A percentile compares a stretch with the other conserved stretches of the same genome.
phyloP scores from a whole-genome alignment of 1,140 invertebrate genomes.

The Drosophila littoralis region DNA sequence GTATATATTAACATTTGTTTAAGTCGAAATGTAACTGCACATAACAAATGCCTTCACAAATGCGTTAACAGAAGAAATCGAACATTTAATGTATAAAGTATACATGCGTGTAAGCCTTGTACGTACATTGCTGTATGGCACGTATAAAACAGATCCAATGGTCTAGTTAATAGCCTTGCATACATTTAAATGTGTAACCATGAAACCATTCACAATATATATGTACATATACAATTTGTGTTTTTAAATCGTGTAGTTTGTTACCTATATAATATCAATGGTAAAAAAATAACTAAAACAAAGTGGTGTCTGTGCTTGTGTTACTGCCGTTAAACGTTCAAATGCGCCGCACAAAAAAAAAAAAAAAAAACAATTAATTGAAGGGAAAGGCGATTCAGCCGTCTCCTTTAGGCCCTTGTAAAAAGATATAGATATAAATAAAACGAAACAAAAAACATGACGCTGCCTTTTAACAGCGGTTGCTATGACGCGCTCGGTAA shows the following conservation, averaged over 20 bases:
- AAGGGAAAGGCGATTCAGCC: slow-evolving; percentile 61
- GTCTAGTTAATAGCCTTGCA: slow-evolving; percentile 34
- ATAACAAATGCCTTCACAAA: slow-evolving; percentile 75
- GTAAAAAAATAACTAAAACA: slow-evolving; percentile 27
- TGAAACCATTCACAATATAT: slow-evolving; percentile 24
- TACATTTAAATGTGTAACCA: slow-evolving; percentile 33
- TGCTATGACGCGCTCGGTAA: slow-evolving; percentile 41
- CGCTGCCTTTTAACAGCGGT: slow-evolving; percentile 69
- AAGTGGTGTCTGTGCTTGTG: slow-evolving; percentile 12
- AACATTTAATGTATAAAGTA: slow-evolving; percentile 69
- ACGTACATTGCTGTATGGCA: slow-evolving; percentile 5
- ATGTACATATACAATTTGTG: slow-evolving; percentile 53
- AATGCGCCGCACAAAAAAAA: slow-evolving; percentile 38
- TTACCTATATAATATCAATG: slow-evolving; percentile 50
- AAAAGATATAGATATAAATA: slow-evolving; percentile 41
- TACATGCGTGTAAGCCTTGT: slow-evolving; percentile 20
- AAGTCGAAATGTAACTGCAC: slow-evolving; percentile 59
- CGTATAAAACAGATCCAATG: slow-evolving; percentile 32
- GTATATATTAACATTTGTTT: slow-evolving; percentile 41
- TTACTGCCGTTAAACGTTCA: neutral
- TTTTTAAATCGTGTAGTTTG: slow-evolving; percentile 63
- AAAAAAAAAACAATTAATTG: slow-evolving; percentile 46
- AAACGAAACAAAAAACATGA: slow-evolving; percentile 60
- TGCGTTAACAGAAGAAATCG: slow-evolving; percentile 62
- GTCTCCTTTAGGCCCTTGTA: slow-evolving; percentile 65